Evolutionary conservation across 2,888 invertebrate species (phyloP), one percentile per base, ranked within the genome.

Genomic region (Deilephila porcellus): DNA sequence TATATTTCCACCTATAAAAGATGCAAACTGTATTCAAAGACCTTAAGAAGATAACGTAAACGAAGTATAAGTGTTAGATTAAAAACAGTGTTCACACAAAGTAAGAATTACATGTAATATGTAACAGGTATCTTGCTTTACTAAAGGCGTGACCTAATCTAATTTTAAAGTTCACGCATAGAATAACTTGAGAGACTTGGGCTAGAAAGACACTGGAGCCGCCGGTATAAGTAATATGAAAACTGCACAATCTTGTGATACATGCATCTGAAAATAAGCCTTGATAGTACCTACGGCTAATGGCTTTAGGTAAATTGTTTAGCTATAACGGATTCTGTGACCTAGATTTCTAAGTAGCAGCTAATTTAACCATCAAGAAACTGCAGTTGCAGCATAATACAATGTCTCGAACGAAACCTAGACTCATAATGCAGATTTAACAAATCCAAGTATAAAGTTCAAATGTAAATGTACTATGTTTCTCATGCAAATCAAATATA

Each of bases 261-360:
- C 1, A 53, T 17, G 2, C 19, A 19, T 14, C 19, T 53, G 17
- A 3, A 32, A 29, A 32, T 29, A 32, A 32, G 32, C 25, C 25
- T 70, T 70, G 17, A 25, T 25, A 34, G 7, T 70, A n/a, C n/a
- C n/a, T n/a, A 19, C 53, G 17, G 53, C 53, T 53, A 4, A 19
- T 19, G 1, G 14, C 53, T 19, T 53, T 53, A 17, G 53, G 53
- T 53, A 17, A 3, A 32, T 32, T 62, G 7, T 63, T 37, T 63
- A 37, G 37, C 34, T 1, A 64, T 34, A 19, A n/a, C 80, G 77
- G 80, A 78, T 87, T 85, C 86, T 87, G 81, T 88, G 87, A 88
- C 89, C 87, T 79, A 81, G 79, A 84, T 86, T 77, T 78, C 73
- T 77, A 74, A 80, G 79, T 81, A 75, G 76, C 60, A 73, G n/a